Percentiles rank a stretch among this genome's conserved stretches.
phyloP scores from a whole-genome alignment of 2,797 vertebrate species.

The Acanthopagrus latus region DNA sequence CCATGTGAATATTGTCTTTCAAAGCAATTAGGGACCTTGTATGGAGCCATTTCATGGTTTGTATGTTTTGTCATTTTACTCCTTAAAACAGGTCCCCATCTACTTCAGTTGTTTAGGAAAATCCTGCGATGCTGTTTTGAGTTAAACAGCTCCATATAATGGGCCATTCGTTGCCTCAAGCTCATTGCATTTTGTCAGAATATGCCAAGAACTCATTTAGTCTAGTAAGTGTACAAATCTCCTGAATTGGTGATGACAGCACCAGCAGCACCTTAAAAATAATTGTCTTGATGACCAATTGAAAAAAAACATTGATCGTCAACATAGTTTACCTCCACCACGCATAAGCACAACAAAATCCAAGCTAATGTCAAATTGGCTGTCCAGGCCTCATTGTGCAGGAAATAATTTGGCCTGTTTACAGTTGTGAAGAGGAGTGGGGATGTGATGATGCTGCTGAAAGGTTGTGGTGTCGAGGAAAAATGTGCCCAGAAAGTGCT shows the following conservation, averaged over 20 bases:
- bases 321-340: not conserved
- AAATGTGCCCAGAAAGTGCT: slow-evolving; percentile 10
- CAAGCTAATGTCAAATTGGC: slow-evolving; percentile 15
- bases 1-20: too few relatives aligned
- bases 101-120: too few relatives aligned
- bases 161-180: not conserved
- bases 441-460: slow-evolving; percentile 38
- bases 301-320: not conserved
- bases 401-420: slow-evolving; percentile 7
- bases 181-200: slow-evolving; percentile 2
- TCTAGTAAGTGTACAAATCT: not conserved
- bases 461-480: slow-evolving; percentile 9
- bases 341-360: slow-evolving; percentile 26
- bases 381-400: not conserved
- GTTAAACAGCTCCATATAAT: slow-evolving; percentile 34
- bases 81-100: too few relatives aligned
- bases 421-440: not conserved
- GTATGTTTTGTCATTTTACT: too few relatives aligned
- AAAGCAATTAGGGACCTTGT: too few relatives aligned
- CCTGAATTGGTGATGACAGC: slow-evolving; percentile 19
- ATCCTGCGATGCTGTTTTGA: not conserved
- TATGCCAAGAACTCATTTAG: not conserved
- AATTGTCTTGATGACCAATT: slow-evolving; percentile 1
- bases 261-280: slow-evolving; percentile 5
- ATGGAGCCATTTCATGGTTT: too few relatives aligned